These are phyloP conservation scores for Frieseomelitta varia DNA, from an alignment of 1,140 invertebrate genomes.

Conservation along the genomic window DNA sequence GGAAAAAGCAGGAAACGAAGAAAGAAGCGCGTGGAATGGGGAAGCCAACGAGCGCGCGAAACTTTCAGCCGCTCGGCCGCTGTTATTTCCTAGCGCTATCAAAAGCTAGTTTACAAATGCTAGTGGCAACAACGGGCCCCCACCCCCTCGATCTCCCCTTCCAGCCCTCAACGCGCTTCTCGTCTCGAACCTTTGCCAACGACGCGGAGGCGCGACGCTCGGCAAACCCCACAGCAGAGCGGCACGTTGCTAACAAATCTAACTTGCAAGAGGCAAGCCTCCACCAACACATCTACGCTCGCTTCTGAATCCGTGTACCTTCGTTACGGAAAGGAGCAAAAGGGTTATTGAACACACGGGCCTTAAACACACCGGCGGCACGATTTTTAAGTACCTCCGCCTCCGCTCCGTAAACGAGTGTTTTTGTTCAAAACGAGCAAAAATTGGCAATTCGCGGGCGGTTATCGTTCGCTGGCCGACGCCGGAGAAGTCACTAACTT, in stretches of 20 bases:
- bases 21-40: conserved; percentile 1
- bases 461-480: conserved; percentile 21
- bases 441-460: conserved; percentile 47
- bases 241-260: neutral
- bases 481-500: conserved; percentile 11
- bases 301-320: conserved; percentile 21
- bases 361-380: neutral
- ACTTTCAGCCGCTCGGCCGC: conserved; percentile 61
- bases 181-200: conserved; percentile 34
- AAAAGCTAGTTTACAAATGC: conserved; percentile 76
- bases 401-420: conserved; percentile 42
- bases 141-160: conserved; percentile 8
- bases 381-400: conserved; percentile 45
- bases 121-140: conserved; percentile 55
- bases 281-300: conserved; percentile 19
- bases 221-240: neutral
- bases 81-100: conserved; percentile 67
- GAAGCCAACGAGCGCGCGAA: conserved; percentile 35
- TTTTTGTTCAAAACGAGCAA: conserved; percentile 27
- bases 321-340: too few relatives aligned
- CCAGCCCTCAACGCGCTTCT: conserved; percentile 8
- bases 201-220: neutral
- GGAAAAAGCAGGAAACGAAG: conserved; percentile 34
- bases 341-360: neutral
- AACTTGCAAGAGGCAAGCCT: neutral